Conservation (phyloP, 2,113 vertebrate species). For the Polyodon spathula region DNA sequence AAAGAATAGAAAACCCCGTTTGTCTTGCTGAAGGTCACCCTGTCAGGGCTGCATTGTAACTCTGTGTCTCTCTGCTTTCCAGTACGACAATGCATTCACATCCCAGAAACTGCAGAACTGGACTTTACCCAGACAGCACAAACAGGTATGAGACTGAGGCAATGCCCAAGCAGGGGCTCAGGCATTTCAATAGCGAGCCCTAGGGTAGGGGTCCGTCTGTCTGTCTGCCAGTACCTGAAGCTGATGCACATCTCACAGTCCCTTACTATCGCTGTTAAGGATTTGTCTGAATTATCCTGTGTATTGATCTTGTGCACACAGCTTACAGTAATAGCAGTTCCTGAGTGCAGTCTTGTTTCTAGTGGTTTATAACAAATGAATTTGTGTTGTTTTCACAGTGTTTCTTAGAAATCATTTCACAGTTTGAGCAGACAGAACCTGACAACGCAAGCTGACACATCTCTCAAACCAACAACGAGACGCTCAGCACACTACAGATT, state of each 20-base stretch:
- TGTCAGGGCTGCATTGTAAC: not conserved
- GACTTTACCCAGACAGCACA: conserved; percentile 36
- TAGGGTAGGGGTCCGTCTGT: not conserved
- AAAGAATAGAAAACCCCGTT: not conserved
- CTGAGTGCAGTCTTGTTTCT: too few relatives aligned
- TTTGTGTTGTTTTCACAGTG: too few relatives aligned
- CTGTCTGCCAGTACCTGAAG: not conserved
- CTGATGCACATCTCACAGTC: not conserved
- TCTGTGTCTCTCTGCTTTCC: conserved; percentile 2
- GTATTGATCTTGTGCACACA: too few relatives aligned
- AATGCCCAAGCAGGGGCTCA: not conserved
- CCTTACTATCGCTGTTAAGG: too few relatives aligned
- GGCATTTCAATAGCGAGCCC: not conserved
- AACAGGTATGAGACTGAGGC: conserved; percentile 31
- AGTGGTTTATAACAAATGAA: too few relatives aligned
- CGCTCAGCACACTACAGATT: too few relatives aligned
- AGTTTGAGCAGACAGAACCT: too few relatives aligned
- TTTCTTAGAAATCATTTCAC: too few relatives aligned
- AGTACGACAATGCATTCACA: conserved; percentile 51
- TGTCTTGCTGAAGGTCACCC: not conserved
- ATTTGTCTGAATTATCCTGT: too few relatives aligned
- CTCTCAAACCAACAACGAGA: too few relatives aligned
- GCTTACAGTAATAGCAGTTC: too few relatives aligned
- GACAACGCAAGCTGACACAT: too few relatives aligned
- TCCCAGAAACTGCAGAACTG: conserved; percentile 50